Evolutionary conservation across 2,888 invertebrate species (phyloP).

Genomic region (Urechis unicinctus): DNA sequence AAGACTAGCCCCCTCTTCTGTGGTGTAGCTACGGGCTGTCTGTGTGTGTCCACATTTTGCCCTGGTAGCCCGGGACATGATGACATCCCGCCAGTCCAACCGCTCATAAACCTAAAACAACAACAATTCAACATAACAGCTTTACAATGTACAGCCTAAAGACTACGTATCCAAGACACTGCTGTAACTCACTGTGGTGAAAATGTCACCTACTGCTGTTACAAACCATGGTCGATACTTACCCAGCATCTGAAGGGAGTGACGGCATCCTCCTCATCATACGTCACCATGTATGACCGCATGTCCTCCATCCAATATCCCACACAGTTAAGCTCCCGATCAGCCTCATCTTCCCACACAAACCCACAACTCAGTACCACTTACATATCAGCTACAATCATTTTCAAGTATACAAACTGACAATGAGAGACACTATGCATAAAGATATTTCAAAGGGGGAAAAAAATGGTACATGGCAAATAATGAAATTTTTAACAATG

Average conservation of each 20-base stretch:
- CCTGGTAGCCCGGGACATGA: slow-evolving; percentile 80
- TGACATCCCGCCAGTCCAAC: slow-evolving; percentile 81
- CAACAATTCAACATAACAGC: background rate
- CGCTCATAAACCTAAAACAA: slow-evolving; percentile 66
- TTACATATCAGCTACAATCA: too few species aligned
- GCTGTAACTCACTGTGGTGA: too few species aligned
- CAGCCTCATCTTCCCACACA: slow-evolving; percentile 77
- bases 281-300: slow-evolving; percentile 90
- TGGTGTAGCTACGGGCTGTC: slow-evolving; percentile 80
- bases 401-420: too few species aligned
- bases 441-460: too few species aligned
- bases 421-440: too few species aligned
- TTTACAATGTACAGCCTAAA: too few species aligned
- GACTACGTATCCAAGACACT: too few species aligned
- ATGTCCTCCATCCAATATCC: slow-evolving; percentile 98
- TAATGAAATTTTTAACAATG: too few species aligned
- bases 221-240: slow-evolving; percentile 14
- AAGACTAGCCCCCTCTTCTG: slow-evolving; percentile 82
- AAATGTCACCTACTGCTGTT: background rate
- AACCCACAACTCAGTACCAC: too few species aligned
- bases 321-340: slow-evolving; percentile 93
- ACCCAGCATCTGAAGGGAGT: slow-evolving; percentile 97
- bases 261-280: slow-evolving; percentile 90
- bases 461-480: background rate
- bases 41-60: slow-evolving; percentile 85